Percentiles rank a stretch among this genome's conserved stretches.
Evolutionary conservation across 2,888 invertebrate genomes (phyloP).

Genomic region (Augochlorella aurata): DNA sequence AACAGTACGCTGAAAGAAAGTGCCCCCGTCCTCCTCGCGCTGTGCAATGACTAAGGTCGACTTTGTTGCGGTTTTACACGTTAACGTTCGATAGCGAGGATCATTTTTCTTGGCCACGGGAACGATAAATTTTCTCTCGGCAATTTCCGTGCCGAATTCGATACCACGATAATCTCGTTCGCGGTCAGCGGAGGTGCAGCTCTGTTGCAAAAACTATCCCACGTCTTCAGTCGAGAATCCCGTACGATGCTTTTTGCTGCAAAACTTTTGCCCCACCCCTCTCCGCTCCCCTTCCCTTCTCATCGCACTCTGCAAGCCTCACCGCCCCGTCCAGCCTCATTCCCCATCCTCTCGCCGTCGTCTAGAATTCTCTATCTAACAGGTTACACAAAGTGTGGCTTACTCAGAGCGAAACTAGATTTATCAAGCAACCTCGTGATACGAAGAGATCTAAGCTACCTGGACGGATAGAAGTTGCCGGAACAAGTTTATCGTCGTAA

Average conservation of each 20-base stretch:
- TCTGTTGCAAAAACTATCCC: slow-evolving; percentile 58
- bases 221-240: slow-evolving; percentile 52
- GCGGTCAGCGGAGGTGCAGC: slow-evolving; percentile 48
- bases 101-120: slow-evolving; percentile 32
- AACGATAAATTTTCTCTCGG: slow-evolving; percentile 53
- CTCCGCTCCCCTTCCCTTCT: neutral
- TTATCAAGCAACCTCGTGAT: slow-evolving; percentile 60
- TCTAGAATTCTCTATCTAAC: slow-evolving; percentile 29
- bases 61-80: slow-evolving; percentile 45
- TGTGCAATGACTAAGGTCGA: slow-evolving; percentile 27
- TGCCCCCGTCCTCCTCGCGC: neutral
- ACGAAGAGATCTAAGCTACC: slow-evolving; percentile 17
- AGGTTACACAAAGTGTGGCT: slow-evolving; percentile 22
- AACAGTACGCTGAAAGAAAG: slow-evolving; percentile 22
- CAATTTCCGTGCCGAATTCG: slow-evolving; percentile 67
- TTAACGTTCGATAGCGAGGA: slow-evolving; percentile 41
- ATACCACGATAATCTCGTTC: slow-evolving; percentile 70
- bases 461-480: slow-evolving; percentile 40
- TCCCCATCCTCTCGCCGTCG: neutral
- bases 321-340: neutral
- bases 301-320: too few relatives aligned
- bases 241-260: slow-evolving; percentile 63
- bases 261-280: slow-evolving; percentile 39
- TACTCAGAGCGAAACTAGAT: slow-evolving; percentile 60
- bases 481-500: slow-evolving; percentile 49